Conservation (phyloP, 1,140 invertebrate species). For the Drosophila setifemur region DNA sequence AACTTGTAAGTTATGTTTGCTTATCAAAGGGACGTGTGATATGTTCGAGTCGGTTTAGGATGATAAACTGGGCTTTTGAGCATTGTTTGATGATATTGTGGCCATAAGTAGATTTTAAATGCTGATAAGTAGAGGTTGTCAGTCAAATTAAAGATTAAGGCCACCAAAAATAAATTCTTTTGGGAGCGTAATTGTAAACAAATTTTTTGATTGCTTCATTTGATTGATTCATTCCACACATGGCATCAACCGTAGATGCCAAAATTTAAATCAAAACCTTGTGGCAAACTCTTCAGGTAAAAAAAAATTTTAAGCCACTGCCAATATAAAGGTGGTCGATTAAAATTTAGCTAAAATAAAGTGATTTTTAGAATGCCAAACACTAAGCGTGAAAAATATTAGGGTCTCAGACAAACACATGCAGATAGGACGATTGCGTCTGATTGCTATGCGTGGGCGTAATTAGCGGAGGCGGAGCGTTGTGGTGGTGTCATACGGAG, state of each 20-base stretch:
- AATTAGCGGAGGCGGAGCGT: conserved; percentile 43
- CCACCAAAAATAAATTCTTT: too few relatives aligned
- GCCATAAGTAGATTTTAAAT: not conserved
- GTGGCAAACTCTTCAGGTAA: too few relatives aligned
- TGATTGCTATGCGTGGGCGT: conserved; percentile 78
- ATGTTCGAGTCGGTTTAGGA: conserved; percentile 61
- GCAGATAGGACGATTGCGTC: conserved; percentile 77
- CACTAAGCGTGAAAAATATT: too few relatives aligned
- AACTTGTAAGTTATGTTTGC: conserved; percentile 57
- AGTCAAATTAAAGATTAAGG: too few relatives aligned
- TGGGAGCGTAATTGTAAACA: not conserved
- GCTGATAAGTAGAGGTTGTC: conserved; percentile 30
- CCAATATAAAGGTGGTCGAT: too few relatives aligned
- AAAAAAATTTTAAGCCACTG: too few relatives aligned
- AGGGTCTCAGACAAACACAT: conserved; percentile 70
- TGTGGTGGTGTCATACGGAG: conserved; percentile 89
- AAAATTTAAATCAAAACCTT: not conserved
- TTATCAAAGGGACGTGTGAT: conserved; percentile 62
- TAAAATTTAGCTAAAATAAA: too few relatives aligned
- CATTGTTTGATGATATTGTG: conserved; percentile 30
- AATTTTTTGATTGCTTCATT: conserved; percentile 12
- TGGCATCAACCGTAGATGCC: too few relatives aligned
- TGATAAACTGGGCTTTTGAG: conserved; percentile 62
- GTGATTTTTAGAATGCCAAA: too few relatives aligned
- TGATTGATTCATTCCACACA: too few relatives aligned